These are phyloP conservation scores for Gasterosteus aculeatus DNA, from an alignment of 2,113 vertebrate species.

Conservation along the genomic window DNA sequence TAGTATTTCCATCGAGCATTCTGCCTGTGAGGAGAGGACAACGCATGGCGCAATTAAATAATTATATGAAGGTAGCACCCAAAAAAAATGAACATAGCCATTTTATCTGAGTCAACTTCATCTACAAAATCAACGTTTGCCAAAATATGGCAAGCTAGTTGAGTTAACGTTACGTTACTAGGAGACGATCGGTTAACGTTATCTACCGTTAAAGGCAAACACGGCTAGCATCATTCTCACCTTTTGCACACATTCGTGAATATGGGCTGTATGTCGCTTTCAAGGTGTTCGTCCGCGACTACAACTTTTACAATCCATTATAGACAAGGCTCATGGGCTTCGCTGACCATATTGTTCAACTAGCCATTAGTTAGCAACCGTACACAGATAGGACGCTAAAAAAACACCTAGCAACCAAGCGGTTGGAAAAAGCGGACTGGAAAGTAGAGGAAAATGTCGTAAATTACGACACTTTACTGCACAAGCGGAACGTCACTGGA, in stretches of 20 bases:
- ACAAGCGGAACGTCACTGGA: not conserved
- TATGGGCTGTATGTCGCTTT: not conserved
- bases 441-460: slow-evolving; percentile 60
- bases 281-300: not conserved
- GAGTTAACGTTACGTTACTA: not conserved
- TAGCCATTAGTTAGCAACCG: slow-evolving; percentile 72
- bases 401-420: slow-evolving; percentile 69
- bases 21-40: not conserved
- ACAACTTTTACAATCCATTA: slow-evolving; percentile 5
- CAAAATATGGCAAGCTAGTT: not conserved
- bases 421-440: not conserved
- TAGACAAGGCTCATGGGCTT: not conserved
- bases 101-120: not conserved
- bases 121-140: not conserved
- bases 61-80: not conserved
- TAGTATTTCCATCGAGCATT: not conserved
- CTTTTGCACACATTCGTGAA: slow-evolving; percentile 13
- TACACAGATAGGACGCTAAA: slow-evolving; percentile 56
- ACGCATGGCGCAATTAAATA: not conserved
- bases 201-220: not conserved
- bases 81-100: not conserved
- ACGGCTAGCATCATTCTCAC: slow-evolving; percentile 13
- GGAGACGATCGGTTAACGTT: slow-evolving; percentile 1
- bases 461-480: not conserved
- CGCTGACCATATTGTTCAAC: not conserved